These are phyloP conservation scores for Orussus abietinus DNA, from an alignment of 1,140 invertebrate species.

Conservation along the genomic window DNA sequence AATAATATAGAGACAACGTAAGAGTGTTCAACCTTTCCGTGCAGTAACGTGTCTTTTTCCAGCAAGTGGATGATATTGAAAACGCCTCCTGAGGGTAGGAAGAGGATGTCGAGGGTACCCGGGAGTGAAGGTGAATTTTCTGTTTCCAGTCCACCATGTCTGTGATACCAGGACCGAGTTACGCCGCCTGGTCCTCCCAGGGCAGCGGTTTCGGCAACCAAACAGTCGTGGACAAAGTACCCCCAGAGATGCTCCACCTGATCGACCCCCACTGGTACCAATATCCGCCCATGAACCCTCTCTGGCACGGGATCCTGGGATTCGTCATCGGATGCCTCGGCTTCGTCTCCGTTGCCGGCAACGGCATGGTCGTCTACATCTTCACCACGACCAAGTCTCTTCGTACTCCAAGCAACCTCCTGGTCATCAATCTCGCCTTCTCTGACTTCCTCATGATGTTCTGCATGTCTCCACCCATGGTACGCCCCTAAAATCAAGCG, in stretches of 20 bases:
- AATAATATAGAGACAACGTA: not conserved
- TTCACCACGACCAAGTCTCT: conserved; percentile 59
- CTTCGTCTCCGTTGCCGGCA: conserved; percentile 57
- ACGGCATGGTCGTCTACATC: conserved; percentile 62
- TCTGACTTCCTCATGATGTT: conserved; percentile 56
- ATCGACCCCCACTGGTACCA: conserved; percentile 63
- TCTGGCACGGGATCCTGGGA: conserved; percentile 64
- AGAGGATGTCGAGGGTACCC: no score
- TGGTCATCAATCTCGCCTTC: conserved; percentile 60
- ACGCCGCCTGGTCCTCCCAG: conserved; percentile 12
- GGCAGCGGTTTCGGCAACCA: conserved; percentile 24
- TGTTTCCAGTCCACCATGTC: conserved; percentile 23
- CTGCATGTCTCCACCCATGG: conserved; percentile 47
- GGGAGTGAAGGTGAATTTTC: no score
- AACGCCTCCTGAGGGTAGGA: no score
- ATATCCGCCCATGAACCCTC: conserved; percentile 63
- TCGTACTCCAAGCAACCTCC: conserved; percentile 57
- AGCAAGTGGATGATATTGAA: no score
- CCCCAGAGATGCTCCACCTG: conserved; percentile 59
- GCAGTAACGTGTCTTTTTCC: no score
- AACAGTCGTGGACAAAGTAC: conserved; percentile 50
- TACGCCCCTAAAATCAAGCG: not conserved
- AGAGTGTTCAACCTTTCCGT: not conserved
- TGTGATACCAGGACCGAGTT: conserved; percentile 33
- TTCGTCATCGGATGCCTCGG: conserved; percentile 61